Conservation (phyloP, 2,888 invertebrate species). For the Leucoma salicis region DNA sequence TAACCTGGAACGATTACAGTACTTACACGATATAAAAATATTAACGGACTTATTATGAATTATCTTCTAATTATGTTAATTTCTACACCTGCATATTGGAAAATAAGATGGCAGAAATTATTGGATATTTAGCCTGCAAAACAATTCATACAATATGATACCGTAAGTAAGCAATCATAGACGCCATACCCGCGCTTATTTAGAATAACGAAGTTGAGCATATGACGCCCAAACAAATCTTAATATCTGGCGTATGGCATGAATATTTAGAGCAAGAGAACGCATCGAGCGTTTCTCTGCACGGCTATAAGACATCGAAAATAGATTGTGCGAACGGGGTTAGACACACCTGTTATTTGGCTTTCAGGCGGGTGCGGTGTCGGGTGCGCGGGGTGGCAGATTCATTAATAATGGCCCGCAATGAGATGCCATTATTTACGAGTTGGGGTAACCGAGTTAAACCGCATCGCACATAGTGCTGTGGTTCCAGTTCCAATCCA, state of each 20-base stretch:
- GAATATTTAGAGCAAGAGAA: conserved; percentile 78
- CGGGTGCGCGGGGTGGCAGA: conserved; percentile 61
- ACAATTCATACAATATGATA: conserved; percentile 67
- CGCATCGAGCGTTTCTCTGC: conserved; percentile 73
- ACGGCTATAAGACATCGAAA: conserved; percentile 80
- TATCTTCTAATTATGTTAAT: too few species aligned
- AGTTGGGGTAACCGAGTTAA: conserved; percentile 65
- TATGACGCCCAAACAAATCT: conserved; percentile 80
- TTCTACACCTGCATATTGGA: too few species aligned
- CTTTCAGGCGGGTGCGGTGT: conserved; percentile 65
- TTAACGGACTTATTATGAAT: too few species aligned
- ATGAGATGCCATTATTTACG: conserved; percentile 81
- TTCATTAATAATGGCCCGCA: conserved; percentile 81
- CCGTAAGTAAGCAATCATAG: conserved; percentile 66
- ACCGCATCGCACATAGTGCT: conserved; percentile 57
- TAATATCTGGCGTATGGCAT: conserved; percentile 78
- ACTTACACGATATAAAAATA: too few species aligned
- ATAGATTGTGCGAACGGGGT: conserved; percentile 82
- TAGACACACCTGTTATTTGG: conserved; percentile 82
- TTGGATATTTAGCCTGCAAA: too few species aligned
- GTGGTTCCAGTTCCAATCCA: conserved; percentile 39
- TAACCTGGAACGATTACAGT: conserved; percentile 35
- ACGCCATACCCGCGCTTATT: conserved; percentile 69
- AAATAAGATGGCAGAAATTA: conserved; percentile 38
- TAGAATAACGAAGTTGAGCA: conserved; percentile 71